Conservation (phyloP, 2,797 vertebrate genomes). For the Phoeniculus purpureus region DNA sequence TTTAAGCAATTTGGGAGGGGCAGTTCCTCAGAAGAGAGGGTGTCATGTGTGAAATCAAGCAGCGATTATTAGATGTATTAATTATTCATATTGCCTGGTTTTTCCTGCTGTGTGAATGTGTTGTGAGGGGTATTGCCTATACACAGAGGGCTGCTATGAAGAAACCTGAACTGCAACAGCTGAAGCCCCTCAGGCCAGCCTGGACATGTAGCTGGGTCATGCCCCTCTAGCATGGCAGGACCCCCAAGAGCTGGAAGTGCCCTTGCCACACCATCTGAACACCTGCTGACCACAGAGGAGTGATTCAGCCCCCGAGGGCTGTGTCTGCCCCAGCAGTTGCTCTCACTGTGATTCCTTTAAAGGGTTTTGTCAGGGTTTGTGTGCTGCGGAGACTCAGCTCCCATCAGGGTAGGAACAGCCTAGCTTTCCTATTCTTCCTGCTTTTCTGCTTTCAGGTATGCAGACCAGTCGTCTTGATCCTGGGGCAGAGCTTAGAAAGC, state of each 20-base stretch:
- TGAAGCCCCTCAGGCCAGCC: not conserved
- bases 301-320: not conserved
- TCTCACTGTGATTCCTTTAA: not conserved
- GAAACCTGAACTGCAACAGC: not conserved
- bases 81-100: not conserved
- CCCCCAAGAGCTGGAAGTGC: not conserved
- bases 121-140: not conserved
- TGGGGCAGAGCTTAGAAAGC: not conserved
- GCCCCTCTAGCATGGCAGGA: not conserved
- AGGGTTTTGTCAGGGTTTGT: not conserved
- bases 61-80: not conserved
- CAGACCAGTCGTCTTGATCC: not conserved
- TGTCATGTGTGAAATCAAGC: not conserved
- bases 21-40: not conserved
- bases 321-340: fast-evolving
- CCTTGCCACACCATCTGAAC: not conserved
- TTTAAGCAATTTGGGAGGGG: not conserved
- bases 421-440: not conserved
- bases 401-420: not conserved
- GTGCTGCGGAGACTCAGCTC: not conserved
- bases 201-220: not conserved
- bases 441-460: not conserved
- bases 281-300: fast-evolving
- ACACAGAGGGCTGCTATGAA: not conserved
- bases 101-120: not conserved